These are phyloP conservation scores for Drosophila sturtevanti DNA, from an alignment of 1,140 invertebrate species.

Conservation along the genomic window DNA sequence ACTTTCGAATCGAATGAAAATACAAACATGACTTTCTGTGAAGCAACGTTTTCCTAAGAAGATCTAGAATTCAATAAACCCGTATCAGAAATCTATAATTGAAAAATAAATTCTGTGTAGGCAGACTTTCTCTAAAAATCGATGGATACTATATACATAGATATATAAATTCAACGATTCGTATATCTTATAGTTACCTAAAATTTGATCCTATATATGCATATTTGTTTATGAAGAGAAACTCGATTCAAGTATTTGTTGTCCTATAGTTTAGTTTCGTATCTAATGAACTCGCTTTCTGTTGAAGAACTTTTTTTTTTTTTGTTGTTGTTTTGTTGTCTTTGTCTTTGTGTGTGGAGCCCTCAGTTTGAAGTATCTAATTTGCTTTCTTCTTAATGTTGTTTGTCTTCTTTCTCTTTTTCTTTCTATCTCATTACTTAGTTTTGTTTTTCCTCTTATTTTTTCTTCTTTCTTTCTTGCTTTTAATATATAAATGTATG, in stretches of 20 bases:
- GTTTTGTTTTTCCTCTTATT: slow-evolving; percentile 14
- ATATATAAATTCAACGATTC: no score
- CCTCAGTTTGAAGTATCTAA: slow-evolving; percentile 14
- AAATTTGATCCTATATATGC: not conserved
- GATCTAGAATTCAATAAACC: no score
- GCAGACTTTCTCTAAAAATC: no score
- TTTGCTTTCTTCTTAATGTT: slow-evolving; percentile 8
- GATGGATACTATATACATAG: no score
- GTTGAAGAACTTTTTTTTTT: not conserved
- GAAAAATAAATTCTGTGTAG: no score
- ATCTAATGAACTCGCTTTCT: not conserved
- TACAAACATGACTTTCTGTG: no score
- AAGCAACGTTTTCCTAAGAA: no score
- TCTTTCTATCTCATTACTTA: slow-evolving; percentile 6
- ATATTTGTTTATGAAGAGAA: not conserved
- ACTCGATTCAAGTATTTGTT: not conserved
- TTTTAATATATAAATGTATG: slow-evolving; percentile 29
- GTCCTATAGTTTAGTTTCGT: not conserved
- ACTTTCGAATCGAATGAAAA: no score
- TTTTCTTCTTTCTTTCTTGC: no score
- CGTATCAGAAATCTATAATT: no score
- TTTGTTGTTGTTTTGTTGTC: not conserved
- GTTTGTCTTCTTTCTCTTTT: slow-evolving; percentile 33
- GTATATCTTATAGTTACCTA: no score
- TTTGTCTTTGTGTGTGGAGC: slow-evolving; percentile 21